Percentiles rank a stretch among this genome's conserved stretches.
phyloP scores from a whole-genome alignment of 2,797 vertebrate species.

The Linurgus olivaceus region DNA sequence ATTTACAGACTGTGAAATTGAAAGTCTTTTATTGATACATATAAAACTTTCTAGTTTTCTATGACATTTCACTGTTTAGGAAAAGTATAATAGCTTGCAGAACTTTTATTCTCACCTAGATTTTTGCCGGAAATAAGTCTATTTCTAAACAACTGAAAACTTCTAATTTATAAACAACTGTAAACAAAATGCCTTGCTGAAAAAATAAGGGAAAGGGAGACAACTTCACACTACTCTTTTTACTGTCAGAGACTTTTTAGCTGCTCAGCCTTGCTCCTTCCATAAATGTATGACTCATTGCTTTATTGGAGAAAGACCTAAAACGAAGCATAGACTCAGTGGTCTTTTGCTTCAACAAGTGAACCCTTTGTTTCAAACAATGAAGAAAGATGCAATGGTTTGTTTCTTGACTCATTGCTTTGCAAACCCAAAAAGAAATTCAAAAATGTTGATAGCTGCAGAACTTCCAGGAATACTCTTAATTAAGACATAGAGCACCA shows the following conservation, averaged over 20 bases:
- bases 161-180: neutral
- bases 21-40: neutral
- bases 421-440: neutral
- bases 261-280: neutral
- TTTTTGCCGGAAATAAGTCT: neutral
- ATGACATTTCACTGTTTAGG: neutral
- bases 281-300: neutral
- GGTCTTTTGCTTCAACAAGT: neutral
- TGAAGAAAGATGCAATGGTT: neutral
- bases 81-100: neutral
- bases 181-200: neutral
- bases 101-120: neutral
- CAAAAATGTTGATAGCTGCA: constrained; percentile 40
- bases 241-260: neutral
- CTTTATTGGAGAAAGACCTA: neutral
- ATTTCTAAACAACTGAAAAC: neutral
- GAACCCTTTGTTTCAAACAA: neutral
- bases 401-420: neutral
- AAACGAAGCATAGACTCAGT: neutral
- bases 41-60: neutral
- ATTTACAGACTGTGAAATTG: neutral
- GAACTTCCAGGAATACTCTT: constrained; percentile 62
- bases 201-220: neutral
- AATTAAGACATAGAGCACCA: constrained; percentile 65
- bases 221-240: neutral